These are phyloP conservation scores for Picathartes gymnocephalus DNA, from an alignment of 2,113 vertebrate species.

Conservation along the genomic window DNA sequence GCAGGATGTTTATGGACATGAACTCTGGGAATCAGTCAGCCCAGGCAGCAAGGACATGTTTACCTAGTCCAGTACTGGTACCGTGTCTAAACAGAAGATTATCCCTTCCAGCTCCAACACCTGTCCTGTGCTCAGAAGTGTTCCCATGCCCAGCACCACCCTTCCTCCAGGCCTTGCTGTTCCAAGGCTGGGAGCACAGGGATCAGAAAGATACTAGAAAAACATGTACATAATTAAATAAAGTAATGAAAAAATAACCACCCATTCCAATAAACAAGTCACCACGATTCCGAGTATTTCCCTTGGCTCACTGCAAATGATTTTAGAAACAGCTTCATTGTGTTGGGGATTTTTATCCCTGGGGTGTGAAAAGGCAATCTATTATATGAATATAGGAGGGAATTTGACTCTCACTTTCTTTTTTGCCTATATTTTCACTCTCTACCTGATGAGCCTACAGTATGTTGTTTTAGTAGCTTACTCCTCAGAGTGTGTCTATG, in stretches of 20 bases:
- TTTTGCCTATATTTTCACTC: neutral
- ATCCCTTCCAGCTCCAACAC: neutral
- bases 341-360: neutral
- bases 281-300: neutral
- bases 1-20: neutral
- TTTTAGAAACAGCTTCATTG: neutral
- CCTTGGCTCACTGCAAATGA: neutral
- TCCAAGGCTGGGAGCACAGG: neutral
- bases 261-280: neutral
- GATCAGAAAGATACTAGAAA: neutral
- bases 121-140: neutral
- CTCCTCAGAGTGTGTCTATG: neutral
- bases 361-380: neutral
- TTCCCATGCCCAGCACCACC: neutral
- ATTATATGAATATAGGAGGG: neutral
- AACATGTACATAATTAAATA: neutral
- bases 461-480: neutral
- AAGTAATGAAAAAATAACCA: neutral
- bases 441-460: neutral
- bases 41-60: neutral
- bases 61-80: neutral
- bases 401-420: neutral
- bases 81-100: neutral
- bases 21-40: neutral
- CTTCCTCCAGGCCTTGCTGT: neutral